Base-by-base conservation (phyloP, 2,888 invertebrate species). In the Drosophila affinis region DNA sequence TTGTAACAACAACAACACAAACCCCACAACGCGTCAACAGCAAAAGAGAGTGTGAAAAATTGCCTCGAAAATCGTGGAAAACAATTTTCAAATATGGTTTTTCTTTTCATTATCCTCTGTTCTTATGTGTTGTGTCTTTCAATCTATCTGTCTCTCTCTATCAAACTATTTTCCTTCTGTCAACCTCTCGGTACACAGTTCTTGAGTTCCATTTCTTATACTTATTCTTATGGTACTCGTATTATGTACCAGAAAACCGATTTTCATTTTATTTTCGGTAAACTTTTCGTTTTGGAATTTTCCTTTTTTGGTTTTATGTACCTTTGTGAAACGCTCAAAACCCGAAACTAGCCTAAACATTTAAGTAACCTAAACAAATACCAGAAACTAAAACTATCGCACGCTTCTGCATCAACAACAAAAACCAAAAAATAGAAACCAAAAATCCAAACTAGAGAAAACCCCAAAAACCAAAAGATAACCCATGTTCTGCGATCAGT, bases 401-500 rank as follows among this genome's bases (percentile, higher is more conserved):
- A 91, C 92, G 91, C 91, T 92, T 91, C 91, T 91, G 92, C 91
- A 89, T 91, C 86, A 81, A 89, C 59, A 56, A 48, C 17, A 64
- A 44, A n/a, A 56, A 48, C 17, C 61, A 44, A n/a, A 18, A 56
- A 70, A 71, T 27, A 34, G 12, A 34, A 34, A 34, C 12, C 60
- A 59, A 53, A 58, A 47, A 61, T 34, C 34, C 54, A 57, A 61
- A 72, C 64, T 61, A 68, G 54, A 54, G 57, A 65, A 59, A 46
- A 60, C 70, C 62, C 64, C 21, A 21, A 21, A 79, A 79, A 78
- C 34, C 52, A 68, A 80, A 67, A 56, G 64, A 88, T 18, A 73
- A 72, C 56, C 72, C 89, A 88, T 89, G 72, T 81, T 63, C 89
- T 87, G 84, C 89, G 82, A 89, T 87, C 82, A 89, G 87, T 78